Evolutionary conservation across 2,888 invertebrate genomes (phyloP).

Genomic region (Drepanosiphum platanoidis): DNA sequence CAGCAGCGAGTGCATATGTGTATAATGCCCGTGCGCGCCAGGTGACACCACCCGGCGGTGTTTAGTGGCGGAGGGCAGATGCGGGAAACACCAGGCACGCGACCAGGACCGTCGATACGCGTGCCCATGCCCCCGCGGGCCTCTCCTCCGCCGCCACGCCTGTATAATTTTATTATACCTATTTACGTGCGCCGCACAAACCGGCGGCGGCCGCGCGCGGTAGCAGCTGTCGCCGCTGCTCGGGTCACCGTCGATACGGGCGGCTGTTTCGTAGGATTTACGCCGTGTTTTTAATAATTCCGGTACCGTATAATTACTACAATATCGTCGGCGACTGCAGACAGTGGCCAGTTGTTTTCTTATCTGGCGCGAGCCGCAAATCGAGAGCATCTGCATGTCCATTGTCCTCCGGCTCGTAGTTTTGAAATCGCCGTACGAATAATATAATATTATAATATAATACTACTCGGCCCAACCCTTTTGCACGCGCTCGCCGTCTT

Average conservation of each 20-base stretch:
- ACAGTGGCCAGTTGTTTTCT: not conserved
- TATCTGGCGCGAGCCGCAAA: not conserved
- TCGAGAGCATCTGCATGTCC: not conserved
- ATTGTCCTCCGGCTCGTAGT: not conserved
- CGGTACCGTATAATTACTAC: constrained; percentile 1
- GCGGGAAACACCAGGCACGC: constrained; percentile 62
- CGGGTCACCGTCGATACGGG: not conserved
- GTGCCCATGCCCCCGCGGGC: constrained; percentile 60
- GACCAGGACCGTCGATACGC: constrained; percentile 58
- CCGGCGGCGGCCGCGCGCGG: not conserved
- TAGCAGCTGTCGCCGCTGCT: constrained; percentile 22
- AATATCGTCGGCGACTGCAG: not conserved
- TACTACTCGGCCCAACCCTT: not conserved
- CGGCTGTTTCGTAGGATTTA: constrained; percentile 45
- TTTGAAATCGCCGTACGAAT: not conserved
- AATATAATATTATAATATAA: not conserved
- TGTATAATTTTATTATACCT: not conserved
- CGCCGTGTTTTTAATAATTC: not conserved
- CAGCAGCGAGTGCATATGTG: not conserved
- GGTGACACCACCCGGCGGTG: constrained; percentile 55
- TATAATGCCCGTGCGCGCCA: constrained; percentile 25
- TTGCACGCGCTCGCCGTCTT: not conserved
- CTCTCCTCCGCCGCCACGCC: not conserved
- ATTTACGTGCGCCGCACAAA: constrained; percentile 1
- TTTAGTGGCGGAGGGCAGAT: constrained; percentile 35